Evolutionary conservation across 2,888 invertebrate species (phyloP), one percentile per base, ranked within the genome.

Genomic region (Callinectes sapidus): DNA sequence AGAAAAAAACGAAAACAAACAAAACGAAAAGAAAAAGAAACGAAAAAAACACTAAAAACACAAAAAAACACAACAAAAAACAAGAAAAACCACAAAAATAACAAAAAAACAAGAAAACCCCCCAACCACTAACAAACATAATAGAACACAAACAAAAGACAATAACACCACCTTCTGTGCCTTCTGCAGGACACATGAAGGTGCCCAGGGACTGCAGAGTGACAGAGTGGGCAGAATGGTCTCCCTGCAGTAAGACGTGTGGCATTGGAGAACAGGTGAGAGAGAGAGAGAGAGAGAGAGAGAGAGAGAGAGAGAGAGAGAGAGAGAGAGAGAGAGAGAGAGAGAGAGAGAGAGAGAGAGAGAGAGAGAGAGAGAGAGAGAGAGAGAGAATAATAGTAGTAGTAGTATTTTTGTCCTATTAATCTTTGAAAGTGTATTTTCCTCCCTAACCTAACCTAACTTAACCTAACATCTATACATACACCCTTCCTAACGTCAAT

Each of bases 191-290:
- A 55, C 93, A 92, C 28, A 14, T 95, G 96, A 96, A 96, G 95
- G 96, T 96, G 95, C 97, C 97, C 92, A 96, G 97, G 95, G 98
- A 98, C 96, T 98, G 98, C 96, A 97, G 97, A 95, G 97, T 98
- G 91, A 97, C 97, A 94, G 97, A 97, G 95, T 98, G 98, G 98
- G 97, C 97, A 39, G 97, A 97, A 92, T 98, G 98, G 98, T 97
- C 97, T 95, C 96, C 97, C 23, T 99, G 99, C 96, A 98, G 97
- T 96, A 97, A 97, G 95, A 97, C 98, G 91, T 98, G 98, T 95
- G 98, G 98, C 94, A 98, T 98, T 94, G 99, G 99, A 39, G 98
- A 98, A 95, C 98, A 94, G 94, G 94, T 94, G 87, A 86, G 94
- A 87, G 92, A 66, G 48, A 23, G 18, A 55, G 13, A 23, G 48